Evolutionary conservation across 2,797 vertebrate species (phyloP).

Genomic region (Macropodus opercularis): DNA sequence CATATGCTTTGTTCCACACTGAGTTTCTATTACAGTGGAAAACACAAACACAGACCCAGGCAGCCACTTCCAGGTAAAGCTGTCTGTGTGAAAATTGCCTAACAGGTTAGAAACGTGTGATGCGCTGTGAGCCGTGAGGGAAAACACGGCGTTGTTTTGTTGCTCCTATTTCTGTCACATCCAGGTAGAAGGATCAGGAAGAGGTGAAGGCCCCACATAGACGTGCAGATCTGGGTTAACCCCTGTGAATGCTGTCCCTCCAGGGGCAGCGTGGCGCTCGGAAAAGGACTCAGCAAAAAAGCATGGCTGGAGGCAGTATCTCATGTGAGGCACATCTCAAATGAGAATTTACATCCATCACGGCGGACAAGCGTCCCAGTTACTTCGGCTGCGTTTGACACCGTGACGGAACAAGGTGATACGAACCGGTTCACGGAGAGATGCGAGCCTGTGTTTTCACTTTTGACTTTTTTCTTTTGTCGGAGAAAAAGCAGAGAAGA

Average conservation of each 20-base stretch:
- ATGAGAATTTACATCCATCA: not conserved
- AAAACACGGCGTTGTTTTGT: constrained; percentile 8
- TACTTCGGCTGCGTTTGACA: not conserved
- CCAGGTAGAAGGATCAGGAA: constrained; percentile 62
- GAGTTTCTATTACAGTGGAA: not conserved
- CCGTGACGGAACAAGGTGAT: not conserved
- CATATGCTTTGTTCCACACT: constrained; percentile 44
- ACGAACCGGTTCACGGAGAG: too few species aligned
- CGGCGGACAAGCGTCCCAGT: not conserved
- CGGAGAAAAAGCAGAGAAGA: constrained; percentile 34
- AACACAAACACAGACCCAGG: constrained; percentile 6
- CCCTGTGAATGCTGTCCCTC: constrained; percentile 64
- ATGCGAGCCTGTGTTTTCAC: not conserved
- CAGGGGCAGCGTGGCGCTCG: constrained; percentile 45
- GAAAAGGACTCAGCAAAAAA: constrained; percentile 20
- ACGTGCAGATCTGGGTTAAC: constrained; percentile 77
- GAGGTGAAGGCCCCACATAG: constrained; percentile 53
- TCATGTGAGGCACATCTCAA: not conserved
- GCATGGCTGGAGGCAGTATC: not conserved
- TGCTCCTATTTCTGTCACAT: constrained; percentile 67
- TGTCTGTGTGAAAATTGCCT: constrained; percentile 23
- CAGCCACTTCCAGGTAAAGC: constrained; percentile 63
- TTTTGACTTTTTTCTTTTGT: constrained; percentile 11
- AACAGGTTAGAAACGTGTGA: constrained; percentile 14
- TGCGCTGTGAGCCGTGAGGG: constrained; percentile 28